Percentiles rank a stretch among this genome's conserved stretches.
Evolutionary conservation across 2,888 invertebrate genomes (phyloP).

Genomic region (Cheilosia scutellata): DNA sequence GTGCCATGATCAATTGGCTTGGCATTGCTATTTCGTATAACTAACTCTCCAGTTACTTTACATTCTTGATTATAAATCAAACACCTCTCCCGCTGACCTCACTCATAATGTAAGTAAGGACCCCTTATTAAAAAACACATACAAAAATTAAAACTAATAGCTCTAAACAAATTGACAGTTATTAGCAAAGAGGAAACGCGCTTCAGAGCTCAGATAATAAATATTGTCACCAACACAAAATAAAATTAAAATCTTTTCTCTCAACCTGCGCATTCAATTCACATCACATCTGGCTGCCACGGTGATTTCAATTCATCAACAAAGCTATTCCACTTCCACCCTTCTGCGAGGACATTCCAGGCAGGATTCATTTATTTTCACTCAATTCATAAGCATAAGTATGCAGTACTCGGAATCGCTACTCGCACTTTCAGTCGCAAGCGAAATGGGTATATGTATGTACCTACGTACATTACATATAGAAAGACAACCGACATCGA

Average conservation of each 20-base stretch:
- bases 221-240: conserved; percentile 32
- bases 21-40: too few relatives aligned
- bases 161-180: too few relatives aligned
- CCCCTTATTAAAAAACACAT: neutral
- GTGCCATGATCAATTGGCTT: too few relatives aligned
- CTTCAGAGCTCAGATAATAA: neutral
- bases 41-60: too few relatives aligned
- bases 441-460: neutral
- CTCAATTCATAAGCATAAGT: conserved; percentile 44
- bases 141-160: neutral
- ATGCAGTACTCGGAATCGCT: too few relatives aligned
- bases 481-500: conserved; percentile 26
- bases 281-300: conserved; percentile 25
- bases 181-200: neutral
- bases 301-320: neutral
- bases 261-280: conserved; percentile 53
- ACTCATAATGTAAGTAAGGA: too few relatives aligned
- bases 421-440: neutral
- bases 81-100: too few relatives aligned
- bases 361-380: conserved; percentile 43
- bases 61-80: too few relatives aligned
- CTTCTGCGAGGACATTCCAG: conserved; percentile 21
- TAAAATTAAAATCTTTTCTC: conserved; percentile 17
- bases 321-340: conserved; percentile 42
- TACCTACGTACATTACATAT: too few relatives aligned